Percentiles rank a stretch among this genome's conserved stretches.
Evolutionary conservation across 1,140 invertebrate species (phyloP).

Genomic region (Oreohelix idahoensis): DNA sequence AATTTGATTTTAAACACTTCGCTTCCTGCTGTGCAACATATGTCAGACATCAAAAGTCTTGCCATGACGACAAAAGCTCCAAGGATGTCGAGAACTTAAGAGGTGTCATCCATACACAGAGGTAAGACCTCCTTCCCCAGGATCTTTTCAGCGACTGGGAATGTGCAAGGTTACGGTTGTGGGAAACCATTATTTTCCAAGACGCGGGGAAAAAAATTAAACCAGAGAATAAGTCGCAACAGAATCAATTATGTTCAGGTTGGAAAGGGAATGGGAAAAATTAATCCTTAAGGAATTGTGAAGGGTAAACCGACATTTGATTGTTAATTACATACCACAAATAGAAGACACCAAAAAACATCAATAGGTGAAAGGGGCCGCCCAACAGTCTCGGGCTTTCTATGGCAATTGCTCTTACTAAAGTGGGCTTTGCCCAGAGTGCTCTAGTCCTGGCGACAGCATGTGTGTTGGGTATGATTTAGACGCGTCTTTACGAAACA

Average conservation of each 20-base stretch:
- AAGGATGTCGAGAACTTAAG: background rate
- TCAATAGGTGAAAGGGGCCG: background rate
- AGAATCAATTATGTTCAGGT: background rate
- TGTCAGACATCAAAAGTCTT: conserved; percentile 9
- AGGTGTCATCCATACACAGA: conserved; percentile 7
- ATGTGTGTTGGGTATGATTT: background rate
- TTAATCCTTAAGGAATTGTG: background rate
- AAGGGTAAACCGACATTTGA: background rate
- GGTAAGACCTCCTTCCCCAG: background rate
- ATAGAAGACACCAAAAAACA: background rate
- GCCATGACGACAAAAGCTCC: background rate
- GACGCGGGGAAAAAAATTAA: background rate
- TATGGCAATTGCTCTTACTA: background rate
- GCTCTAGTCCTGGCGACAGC: background rate
- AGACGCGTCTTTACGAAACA: background rate
- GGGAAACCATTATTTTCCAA: background rate
- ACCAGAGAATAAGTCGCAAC: background rate
- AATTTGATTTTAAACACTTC: background rate
- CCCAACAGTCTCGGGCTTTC: background rate
- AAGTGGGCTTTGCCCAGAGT: background rate
- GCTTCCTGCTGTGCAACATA: background rate
- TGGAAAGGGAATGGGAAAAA: background rate
- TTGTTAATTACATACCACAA: conserved; percentile 12
- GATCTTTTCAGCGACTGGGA: background rate
- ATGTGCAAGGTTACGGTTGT: background rate